Evolutionary conservation across 2,113 vertebrate genomes (phyloP), one percentile per base, ranked within the genome.

Genomic region (Ceratotherium simum): DNA sequence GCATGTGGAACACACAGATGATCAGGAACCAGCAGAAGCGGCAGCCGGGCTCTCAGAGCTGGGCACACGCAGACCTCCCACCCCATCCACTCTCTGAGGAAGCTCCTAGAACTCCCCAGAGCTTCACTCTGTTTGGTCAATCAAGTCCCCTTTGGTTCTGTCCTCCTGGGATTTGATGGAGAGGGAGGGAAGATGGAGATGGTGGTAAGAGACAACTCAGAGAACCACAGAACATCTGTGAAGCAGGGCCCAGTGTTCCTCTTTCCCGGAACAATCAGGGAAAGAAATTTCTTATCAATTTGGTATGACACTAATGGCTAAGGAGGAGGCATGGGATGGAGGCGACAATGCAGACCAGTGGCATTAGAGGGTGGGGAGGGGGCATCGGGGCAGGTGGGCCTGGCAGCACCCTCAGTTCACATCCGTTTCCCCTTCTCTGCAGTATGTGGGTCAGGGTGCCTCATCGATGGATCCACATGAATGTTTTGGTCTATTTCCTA

Each of bases 381-480:
- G n/a, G 4, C 10, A 0, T 0, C 1, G 11, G 78, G 54, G 18
- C 4, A 13, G 7, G 25, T 2, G 36, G 60, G 3, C 13, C 36
- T 21, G n/a, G 39, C 6, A 11, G 58, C 33, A 5, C 20, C 64
- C 60, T 60, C 11, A 0, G 36, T 4, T 89, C 29, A 18, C 16
- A 13, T 0, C n/a, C 48, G 10, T 17, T 36, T n/a, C 39, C n/a
- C 46, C 48, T 46, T 33, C 46, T 62, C 62, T 56, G 39, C 25
- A 48, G 29, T 3, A 0, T 2, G 3, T 6, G 16, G 33, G 62
- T 65, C 46, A 8, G 51, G 33, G 13, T 1, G 5, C 39, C 33
- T 18, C 10, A 4, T 2, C 3, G 1, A 0, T 5, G 3, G 39
- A 6, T 75, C 29, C 20, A 8, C 13, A 3, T 2, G n/a, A 76